Evolutionary conservation across 53 echinoderm and acorn worm species (phyloP).

Genomic region (Echinometra lucunter): DNA sequence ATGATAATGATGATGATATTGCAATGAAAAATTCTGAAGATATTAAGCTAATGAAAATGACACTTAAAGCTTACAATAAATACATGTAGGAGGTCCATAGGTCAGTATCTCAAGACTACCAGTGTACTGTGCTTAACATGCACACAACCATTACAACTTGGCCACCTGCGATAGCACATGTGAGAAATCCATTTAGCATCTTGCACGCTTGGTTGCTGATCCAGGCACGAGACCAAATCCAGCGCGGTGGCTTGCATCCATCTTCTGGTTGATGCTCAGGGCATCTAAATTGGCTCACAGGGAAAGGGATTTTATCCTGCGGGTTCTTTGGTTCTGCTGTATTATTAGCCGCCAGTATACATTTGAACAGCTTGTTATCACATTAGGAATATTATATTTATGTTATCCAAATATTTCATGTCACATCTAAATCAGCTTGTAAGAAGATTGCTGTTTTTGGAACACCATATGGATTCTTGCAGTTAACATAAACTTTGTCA

Average conservation of each 20-base stretch:
- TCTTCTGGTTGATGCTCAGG: background rate
- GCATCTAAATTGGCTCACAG: slow-evolving; percentile 24
- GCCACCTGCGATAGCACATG: background rate
- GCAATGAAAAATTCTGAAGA: no score
- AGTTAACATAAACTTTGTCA: no score
- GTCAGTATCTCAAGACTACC: background rate
- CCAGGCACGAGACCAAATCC: slow-evolving; percentile 31
- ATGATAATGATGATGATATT: no score
- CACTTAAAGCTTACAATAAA: no score
- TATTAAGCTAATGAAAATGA: no score
- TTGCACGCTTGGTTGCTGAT: slow-evolving; percentile 36
- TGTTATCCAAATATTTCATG: background rate
- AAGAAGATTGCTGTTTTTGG: no score
- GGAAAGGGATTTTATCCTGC: background rate
- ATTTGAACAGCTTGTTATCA: background rate
- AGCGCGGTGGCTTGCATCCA: slow-evolving; percentile 12
- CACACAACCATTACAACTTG: background rate
- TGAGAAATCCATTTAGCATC: slow-evolving; percentile 62
- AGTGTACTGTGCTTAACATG: background rate
- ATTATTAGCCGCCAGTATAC: background rate
- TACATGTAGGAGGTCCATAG: background rate
- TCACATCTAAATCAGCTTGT: background rate
- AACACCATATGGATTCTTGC: no score
- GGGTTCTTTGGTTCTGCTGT: background rate
- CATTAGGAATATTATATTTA: background rate